Evolutionary conservation across 2,888 invertebrate genomes (phyloP).

Genomic region (Nycteola revayana): DNA sequence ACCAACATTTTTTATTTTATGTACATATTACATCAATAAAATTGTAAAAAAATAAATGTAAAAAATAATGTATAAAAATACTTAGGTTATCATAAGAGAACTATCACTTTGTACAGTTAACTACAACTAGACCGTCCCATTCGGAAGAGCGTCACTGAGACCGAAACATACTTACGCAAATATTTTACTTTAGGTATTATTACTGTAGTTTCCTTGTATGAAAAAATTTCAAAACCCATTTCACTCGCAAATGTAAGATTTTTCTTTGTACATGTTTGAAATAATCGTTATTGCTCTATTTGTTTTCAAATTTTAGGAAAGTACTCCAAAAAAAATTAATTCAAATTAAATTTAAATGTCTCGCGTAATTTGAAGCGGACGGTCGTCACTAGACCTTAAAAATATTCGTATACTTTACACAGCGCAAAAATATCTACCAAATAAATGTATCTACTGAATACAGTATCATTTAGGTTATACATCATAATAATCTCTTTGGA

Average conservation of each 20-base stretch:
- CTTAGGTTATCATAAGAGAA: conserved; percentile 79
- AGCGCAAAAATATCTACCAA: conserved; percentile 67
- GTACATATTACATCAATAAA: conserved; percentile 72
- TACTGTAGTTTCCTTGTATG: conserved; percentile 1
- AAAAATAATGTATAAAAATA: conserved; percentile 81
- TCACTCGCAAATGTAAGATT: too few relatives aligned
- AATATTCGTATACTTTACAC: conserved; percentile 77
- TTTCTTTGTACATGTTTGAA: too few relatives aligned
- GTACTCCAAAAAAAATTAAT: too few relatives aligned
- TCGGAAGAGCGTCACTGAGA: conserved; percentile 62
- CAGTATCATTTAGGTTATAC: conserved; percentile 47
- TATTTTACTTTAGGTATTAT: too few relatives aligned
- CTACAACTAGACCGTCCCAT: conserved; percentile 66
- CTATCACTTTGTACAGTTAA: conserved; percentile 80
- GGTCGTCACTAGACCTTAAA: conserved; percentile 55
- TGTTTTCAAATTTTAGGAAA: too few relatives aligned
- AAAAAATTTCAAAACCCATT: conserved; percentile 8
- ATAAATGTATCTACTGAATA: conserved; percentile 53
- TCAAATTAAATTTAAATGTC: conserved; percentile 27
- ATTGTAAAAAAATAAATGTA: conserved; percentile 78
- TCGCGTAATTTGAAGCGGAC: conserved; percentile 46
- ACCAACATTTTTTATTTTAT: conserved; percentile 60
- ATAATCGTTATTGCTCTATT: too few relatives aligned
- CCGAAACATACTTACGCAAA: too few relatives aligned
- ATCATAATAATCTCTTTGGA: conserved; percentile 74